Base-by-base conservation (phyloP, 2,888 invertebrate genomes). In the Limenitis camilla region DNA sequence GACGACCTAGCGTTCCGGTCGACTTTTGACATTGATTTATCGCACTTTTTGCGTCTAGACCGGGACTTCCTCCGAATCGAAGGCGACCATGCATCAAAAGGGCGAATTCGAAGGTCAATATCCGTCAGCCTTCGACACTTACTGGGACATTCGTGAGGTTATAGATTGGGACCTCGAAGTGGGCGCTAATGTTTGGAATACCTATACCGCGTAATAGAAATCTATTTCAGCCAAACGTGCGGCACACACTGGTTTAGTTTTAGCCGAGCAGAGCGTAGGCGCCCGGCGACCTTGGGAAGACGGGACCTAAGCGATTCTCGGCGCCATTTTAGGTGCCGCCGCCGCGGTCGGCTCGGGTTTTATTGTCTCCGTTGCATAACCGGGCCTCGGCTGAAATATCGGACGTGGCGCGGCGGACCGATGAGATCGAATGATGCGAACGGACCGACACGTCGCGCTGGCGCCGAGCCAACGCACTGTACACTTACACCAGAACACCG, bases 401-500 rank as follows among this genome's bases (percentile, higher is more conserved):
- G 74, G 69, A 59, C 62, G 55, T 58, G 51, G 50, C 71, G 68
- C 70, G 68, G 61, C 63, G 63, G 76, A 64, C 74, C 77, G 81
- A 79, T 77, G 80, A 80, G 76, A 81, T 78, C 78, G 72, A 45
- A 30, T 45, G 45, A 38, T 36, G 30, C 35, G 44, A 36, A 36
- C 10, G 44, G 42, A 42, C 10, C 9, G 40, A 19, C 36, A 19
- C 45, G 44, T 44, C 72, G 72, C 69, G 61, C 73, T 75, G 74
- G 78, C 69, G 68, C 69, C 64, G 66, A 64, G 68, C 71, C 62
- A 67, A 63, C 68, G 61, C 62, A 60, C 56, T 19, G 64, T 60
- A 60, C 89, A 95, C 96, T 96, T 94, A 96, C 96, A 96, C 95
- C 96, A 96, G 89, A 94, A 96, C 88, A 96, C 96, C 81, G 96